Base-by-base conservation (phyloP, 2,113 vertebrate genomes). In the Toxostoma redivivum region DNA sequence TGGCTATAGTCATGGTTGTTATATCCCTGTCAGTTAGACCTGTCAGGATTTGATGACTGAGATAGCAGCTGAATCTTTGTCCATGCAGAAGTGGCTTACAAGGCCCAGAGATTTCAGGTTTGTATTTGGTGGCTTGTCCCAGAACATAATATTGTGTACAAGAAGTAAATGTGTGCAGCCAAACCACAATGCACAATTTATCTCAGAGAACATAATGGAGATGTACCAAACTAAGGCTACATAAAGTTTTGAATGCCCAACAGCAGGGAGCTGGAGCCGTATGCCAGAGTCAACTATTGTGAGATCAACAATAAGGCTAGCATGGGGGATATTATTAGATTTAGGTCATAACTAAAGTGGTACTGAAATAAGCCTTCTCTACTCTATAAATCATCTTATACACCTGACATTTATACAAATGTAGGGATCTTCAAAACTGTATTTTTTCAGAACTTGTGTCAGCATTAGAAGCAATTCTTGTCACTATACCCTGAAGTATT, bases 101-200 rank as follows among this genome's bases (percentile, higher is more conserved):
- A 78, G 21, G 33, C 19, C 30, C 19, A 44, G 70, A 81, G n/a
- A 25, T 37, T 81, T 74, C 35, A n/a, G 14, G 15, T 84, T 54
- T 58, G 38, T 28, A 58, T 54, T 19, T 65, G 10, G 30, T 38
- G 28, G 8, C 7, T 86, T 0, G 2, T 51, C 17, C n/a, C 0
- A 0, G 40, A 79, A 76, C 7, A 53, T 23, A 67, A 37, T 37
- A n/a, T 14, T 25, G 20, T 22, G 19, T 62, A 7, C 35, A 56
- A 44, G 30, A 64, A 50, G 19, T 16, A 57, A 70, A 91, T 27
- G 6, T 17, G 20, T 67, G 57, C 51, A 81, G 65, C 13, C 40
- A 42, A 87, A 94, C 7, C 28, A 77, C 50, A 72, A 22, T 17
- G 64, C 37, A 51, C 40, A 45, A 24, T 42, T 65, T n/a, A 37